Conservation (phyloP, 2,797 vertebrate genomes). For the Mus spretus region DNA sequence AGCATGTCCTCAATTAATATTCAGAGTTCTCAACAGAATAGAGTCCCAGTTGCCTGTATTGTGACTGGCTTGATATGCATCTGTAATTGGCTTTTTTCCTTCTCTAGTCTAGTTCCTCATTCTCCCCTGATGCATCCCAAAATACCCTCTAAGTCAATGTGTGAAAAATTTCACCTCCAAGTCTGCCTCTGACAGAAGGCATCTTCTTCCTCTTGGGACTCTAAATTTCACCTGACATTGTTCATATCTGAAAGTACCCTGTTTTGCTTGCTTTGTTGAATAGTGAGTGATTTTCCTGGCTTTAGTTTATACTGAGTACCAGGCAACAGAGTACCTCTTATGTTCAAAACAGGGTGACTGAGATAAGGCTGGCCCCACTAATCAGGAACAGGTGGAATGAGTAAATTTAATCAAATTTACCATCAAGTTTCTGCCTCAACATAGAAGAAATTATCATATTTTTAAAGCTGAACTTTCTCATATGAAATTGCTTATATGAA, state of each 20-base stretch:
- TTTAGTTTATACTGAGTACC: neutral
- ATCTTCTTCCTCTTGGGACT: neutral
- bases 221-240: conserved; percentile 11
- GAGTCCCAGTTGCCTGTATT: neutral
- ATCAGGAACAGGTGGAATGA: neutral
- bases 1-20: neutral
- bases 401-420: neutral
- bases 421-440: neutral
- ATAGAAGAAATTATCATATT: neutral
- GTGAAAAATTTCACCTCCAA: neutral
- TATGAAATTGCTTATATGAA: neutral
- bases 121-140: neutral
- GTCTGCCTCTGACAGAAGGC: neutral
- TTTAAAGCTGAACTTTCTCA: neutral
- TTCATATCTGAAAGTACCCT: neutral
- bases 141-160: neutral
- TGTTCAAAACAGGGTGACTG: neutral
- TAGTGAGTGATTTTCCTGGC: neutral
- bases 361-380: neutral
- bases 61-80: neutral
- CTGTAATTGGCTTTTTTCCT: neutral
- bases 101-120: neutral
- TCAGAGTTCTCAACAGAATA: conserved; percentile 2
- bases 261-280: neutral
- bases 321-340: neutral